Conservation (phyloP, 2,888 invertebrate species). For the Pharmacophagus antenor region DNA sequence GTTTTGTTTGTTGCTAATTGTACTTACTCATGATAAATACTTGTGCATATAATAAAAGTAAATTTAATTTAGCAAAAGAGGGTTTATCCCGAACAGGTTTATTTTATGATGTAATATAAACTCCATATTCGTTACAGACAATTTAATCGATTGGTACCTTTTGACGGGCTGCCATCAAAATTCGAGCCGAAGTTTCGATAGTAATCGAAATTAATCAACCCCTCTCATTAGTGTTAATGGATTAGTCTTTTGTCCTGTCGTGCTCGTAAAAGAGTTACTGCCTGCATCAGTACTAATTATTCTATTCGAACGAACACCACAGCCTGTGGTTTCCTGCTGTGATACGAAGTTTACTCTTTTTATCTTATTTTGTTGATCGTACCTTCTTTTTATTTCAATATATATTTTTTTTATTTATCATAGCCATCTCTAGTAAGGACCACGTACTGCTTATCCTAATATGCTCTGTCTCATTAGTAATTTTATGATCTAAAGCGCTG, state of each 20-base stretch:
- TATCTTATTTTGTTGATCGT: too few species aligned
- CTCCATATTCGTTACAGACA: conserved; percentile 3
- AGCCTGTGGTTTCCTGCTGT: background rate
- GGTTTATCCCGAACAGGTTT: background rate
- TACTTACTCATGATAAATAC: too few species aligned
- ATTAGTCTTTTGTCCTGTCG: conserved; percentile 22
- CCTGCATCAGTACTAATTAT: conserved; percentile 4
- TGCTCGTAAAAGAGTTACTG: conserved; percentile 23
- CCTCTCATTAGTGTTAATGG: conserved; percentile 23
- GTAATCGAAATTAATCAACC: conserved; percentile 3
- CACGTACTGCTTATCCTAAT: too few species aligned
- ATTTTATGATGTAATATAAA: background rate
- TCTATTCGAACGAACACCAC: conserved; percentile 8
- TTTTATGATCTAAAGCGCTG: too few species aligned
- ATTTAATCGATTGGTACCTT: conserved; percentile 1
- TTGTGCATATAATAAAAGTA: too few species aligned
- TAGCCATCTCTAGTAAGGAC: too few species aligned
- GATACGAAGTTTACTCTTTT: background rate
- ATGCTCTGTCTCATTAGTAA: too few species aligned
- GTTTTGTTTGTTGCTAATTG: too few species aligned
- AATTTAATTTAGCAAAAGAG: background rate
- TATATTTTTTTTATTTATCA: too few species aligned
- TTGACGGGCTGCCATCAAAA: conserved; percentile 17
- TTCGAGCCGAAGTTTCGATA: conserved; percentile 10
- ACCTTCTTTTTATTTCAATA: too few species aligned